A percentile compares a stretch with the other conserved stretches of the same genome.
Conservation (phyloP, 2,888 invertebrate genomes). For the Lithophane leautieri region DNA sequence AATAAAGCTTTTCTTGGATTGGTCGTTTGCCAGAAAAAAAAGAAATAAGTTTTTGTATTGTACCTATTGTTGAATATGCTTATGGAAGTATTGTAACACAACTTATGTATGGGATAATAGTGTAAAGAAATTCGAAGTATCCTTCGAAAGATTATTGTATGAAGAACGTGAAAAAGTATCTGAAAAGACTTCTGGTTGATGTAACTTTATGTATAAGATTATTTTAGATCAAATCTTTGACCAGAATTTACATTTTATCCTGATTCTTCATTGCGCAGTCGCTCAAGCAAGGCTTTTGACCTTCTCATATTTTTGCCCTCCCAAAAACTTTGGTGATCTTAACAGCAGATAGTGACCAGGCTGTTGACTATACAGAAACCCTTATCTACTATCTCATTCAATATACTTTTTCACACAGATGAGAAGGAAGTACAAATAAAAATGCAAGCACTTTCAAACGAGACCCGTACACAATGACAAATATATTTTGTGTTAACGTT, state of each 20-base stretch:
- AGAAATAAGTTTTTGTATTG: slow-evolving; percentile 55
- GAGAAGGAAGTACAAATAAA: slow-evolving; percentile 17
- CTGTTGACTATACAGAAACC: neutral
- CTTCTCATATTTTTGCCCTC: neutral
- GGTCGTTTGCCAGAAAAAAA: slow-evolving; percentile 58
- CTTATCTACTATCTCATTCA: slow-evolving; percentile 1
- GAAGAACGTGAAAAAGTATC: neutral
- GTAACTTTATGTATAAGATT: neutral
- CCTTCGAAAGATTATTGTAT: neutral
- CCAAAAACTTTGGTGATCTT: neutral
- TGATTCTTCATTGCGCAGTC: neutral
- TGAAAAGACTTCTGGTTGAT: neutral
- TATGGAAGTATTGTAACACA: slow-evolving; percentile 29
- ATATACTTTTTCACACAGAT: slow-evolving; percentile 1
- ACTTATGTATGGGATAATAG: too few species aligned
- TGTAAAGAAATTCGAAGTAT: neutral
- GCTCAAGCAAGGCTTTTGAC: neutral
- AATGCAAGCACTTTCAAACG: slow-evolving; percentile 1
- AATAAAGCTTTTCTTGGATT: slow-evolving; percentile 59
- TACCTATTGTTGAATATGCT: slow-evolving; percentile 26
- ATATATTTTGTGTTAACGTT: slow-evolving; percentile 27
- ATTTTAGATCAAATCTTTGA: neutral
- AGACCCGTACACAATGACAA: slow-evolving; percentile 12
- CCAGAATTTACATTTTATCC: neutral
- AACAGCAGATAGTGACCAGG: neutral